Conservation (phyloP, 2,113 vertebrate genomes). For the Leucoraja erinaceus region DNA sequence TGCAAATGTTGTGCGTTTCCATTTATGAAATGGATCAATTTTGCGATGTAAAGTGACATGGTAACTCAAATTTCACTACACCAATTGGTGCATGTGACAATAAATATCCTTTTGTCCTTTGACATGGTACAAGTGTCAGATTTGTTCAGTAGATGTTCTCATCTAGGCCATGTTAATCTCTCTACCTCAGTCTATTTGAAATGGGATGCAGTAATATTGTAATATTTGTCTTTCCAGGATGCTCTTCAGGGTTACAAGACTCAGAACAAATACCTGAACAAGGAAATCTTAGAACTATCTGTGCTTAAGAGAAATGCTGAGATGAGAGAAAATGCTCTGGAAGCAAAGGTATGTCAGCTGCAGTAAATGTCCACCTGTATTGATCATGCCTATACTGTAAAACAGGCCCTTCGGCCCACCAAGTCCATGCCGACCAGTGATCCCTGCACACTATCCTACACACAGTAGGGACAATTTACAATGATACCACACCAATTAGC, state of each 20-base stretch:
- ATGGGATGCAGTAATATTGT: background rate
- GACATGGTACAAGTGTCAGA: background rate
- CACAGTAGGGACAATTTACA: too few species aligned
- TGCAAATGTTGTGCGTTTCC: background rate
- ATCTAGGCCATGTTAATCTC: background rate
- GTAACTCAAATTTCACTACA: too few species aligned
- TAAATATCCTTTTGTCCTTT: too few species aligned
- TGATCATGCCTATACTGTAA: background rate
- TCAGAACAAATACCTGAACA: conserved; percentile 96
- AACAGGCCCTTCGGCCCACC: too few species aligned
- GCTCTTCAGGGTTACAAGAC: conserved; percentile 88
- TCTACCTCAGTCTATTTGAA: background rate
- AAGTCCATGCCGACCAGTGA: too few species aligned
- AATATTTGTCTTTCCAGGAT: conserved; percentile 62
- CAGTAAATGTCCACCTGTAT: background rate
- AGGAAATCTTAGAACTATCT: conserved; percentile 92
- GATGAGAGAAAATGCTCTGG: conserved; percentile 72
- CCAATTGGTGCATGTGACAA: too few species aligned
- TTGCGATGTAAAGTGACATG: background rate
- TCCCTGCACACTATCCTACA: too few species aligned
- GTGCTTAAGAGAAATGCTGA: conserved; percentile 82
- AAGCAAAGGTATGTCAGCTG: conserved; percentile 71
- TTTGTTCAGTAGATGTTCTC: background rate
- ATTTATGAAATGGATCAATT: background rate
- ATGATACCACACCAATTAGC: too few species aligned